Evolutionary conservation across 1,140 invertebrate genomes (phyloP).

Genomic region (Bactericera cockerelli): DNA sequence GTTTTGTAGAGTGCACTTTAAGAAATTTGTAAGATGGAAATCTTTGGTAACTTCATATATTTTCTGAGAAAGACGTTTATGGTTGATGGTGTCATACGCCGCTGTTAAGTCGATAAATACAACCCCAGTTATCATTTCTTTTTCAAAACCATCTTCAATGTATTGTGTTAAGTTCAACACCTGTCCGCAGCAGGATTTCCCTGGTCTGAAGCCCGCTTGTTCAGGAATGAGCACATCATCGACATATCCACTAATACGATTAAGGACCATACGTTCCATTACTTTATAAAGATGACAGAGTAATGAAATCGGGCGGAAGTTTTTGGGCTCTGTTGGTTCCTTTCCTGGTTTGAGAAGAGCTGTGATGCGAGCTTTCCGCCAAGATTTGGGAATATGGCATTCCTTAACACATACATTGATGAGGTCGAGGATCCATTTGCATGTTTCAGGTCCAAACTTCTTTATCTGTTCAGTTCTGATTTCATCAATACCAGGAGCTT

Average conservation of each 20-base stretch:
- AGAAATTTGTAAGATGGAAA: not conserved
- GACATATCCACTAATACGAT: not conserved
- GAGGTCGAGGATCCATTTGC: not conserved
- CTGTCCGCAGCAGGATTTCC: conserved; percentile 13
- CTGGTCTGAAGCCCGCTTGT: conserved; percentile 16
- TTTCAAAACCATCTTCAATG: conserved; percentile 3
- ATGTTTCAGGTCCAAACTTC: not conserved
- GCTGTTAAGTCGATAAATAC: conserved; percentile 16
- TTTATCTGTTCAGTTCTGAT: conserved; percentile 1
- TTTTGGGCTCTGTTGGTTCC: not conserved
- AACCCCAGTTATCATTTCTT: not conserved
- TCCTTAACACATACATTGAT: not conserved
- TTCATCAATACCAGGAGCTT: not conserved
- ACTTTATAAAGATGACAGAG: conserved; percentile 11
- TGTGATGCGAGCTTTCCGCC: conserved; percentile 7
- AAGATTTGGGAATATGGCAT: not conserved
- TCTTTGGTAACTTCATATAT: not conserved
- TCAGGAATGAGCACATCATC: not conserved
- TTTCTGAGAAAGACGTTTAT: not conserved
- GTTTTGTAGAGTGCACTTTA: not conserved
- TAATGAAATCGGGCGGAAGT: not conserved
- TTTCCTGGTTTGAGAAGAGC: conserved; percentile 1
- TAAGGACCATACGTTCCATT: conserved; percentile 3
- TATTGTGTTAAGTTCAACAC: not conserved
- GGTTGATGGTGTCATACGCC: conserved; percentile 8